phyloP scores from a whole-genome alignment of 2,888 invertebrate species.

The Papilio protenor region DNA sequence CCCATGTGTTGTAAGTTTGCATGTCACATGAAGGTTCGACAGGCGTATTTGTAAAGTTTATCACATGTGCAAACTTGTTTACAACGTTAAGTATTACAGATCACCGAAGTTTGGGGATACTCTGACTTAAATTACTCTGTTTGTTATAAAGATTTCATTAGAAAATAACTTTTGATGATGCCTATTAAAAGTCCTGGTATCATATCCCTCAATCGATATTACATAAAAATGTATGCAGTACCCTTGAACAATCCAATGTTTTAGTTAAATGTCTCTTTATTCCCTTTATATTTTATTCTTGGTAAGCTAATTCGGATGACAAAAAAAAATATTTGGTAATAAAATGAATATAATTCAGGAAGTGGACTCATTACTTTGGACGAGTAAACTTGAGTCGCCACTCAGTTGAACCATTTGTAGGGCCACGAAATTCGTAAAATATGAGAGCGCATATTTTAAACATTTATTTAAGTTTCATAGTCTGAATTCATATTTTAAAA shows the following conservation, averaged over 20 bases:
- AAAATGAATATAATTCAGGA: not conserved
- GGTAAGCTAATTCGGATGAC: not conserved
- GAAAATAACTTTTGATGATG: not conserved
- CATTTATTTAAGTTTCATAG: not conserved
- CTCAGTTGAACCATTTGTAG: not conserved
- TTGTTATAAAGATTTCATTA: not conserved
- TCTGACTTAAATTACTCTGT: not conserved
- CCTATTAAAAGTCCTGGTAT: not conserved
- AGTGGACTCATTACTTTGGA: slow-evolving; percentile 8
- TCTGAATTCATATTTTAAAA: not conserved
- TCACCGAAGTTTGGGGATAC: not conserved
- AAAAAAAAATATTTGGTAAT: not conserved
- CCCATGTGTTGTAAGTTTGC: not conserved
- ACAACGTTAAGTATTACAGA: not conserved
- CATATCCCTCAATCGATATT: not conserved
- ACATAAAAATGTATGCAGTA: no score
- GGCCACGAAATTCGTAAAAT: not conserved
- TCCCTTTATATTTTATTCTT: not conserved
- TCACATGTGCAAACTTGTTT: slow-evolving; percentile 8
- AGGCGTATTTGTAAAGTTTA: slow-evolving; percentile 5
- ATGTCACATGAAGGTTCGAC: not conserved
- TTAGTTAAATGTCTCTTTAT: not conserved
- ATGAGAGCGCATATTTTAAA: not conserved
- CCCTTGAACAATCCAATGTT: no score
- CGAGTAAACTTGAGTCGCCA: slow-evolving; percentile 2